Base-by-base conservation (phyloP, 2,113 vertebrate species). In the Plotosus lineatus region DNA sequence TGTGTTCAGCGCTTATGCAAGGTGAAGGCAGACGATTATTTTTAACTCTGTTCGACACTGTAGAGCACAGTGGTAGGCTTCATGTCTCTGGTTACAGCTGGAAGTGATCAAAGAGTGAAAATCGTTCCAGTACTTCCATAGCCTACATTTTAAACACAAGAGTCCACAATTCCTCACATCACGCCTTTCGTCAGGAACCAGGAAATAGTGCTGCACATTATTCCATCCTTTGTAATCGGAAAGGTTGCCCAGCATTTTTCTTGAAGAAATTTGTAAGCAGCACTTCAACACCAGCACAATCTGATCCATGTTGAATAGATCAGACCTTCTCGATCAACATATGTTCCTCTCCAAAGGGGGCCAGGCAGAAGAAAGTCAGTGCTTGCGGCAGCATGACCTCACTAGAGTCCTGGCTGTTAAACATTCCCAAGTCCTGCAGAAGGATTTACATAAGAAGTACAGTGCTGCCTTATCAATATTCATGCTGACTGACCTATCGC, bases 301-400 rank as follows among this genome's bases (percentile, higher is more conserved):
- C 55, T 51, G 71, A 17, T 80, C n/a, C 78, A 28, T 31, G 53
- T 31, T 72, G 46, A 63, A 77, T 71, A 46, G 33, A 68, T 56
- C 79, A 50, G 68, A 61, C 46, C 60, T 44, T 79, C 42, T 58
- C 53, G 60, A 75, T 83, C 60, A 80, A 72, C 83, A 42, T 63
- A 40, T 79, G 78, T 73, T 76, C 75, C 60, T 82, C 82, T 51
- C 60, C 56, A 61, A 61, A 73, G 66, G 68, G 73, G 55, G 68
- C 38, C 71, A 56, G 81, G 48, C 81, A 63, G 38, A n/a, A 42
- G 81, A 65, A 65, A 74, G 61, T 78, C 61, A 77, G 69, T 72
- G 82, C 81, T 85, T 75, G 68, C 74, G 82, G 75, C 65, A 63
- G 72, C 81, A 77, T 84, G 84, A 88, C 87, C 87, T 84, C 84